Percentiles rank a stretch among this genome's conserved stretches.
Evolutionary conservation across 2,797 vertebrate genomes (phyloP).

Genomic region (Buphagus erythrorhynchus): DNA sequence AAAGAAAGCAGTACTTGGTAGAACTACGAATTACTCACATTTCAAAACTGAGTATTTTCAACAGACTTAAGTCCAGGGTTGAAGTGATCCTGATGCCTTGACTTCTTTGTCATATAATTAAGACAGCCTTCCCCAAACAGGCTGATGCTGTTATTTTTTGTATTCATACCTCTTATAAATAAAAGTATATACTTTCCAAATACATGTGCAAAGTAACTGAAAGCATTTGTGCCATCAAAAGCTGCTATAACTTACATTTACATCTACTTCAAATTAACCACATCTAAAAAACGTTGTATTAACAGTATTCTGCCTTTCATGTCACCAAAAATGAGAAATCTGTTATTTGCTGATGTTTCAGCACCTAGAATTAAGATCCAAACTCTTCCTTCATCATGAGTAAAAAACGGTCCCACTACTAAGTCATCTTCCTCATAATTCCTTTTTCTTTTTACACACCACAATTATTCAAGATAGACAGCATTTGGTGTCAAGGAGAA

Average conservation of each 20-base stretch:
- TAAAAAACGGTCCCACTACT: neutral
- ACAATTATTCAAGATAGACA: neutral
- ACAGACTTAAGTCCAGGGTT: neutral
- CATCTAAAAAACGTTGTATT: neutral
- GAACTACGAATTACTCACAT: neutral
- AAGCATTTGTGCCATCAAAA: neutral
- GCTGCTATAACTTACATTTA: neutral
- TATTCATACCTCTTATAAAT: neutral
- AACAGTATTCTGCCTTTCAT: neutral
- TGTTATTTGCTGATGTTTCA: neutral
- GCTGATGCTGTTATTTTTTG: neutral
- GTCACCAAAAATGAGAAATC: neutral
- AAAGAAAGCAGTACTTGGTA: neutral
- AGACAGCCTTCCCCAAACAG: neutral
- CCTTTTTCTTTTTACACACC: neutral
- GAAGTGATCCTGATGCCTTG: neutral
- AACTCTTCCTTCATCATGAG: neutral
- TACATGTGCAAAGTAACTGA: neutral
- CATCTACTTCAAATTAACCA: neutral
- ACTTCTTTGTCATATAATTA: neutral
- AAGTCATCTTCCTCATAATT: neutral
- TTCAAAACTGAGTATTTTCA: neutral
- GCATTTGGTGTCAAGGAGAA: neutral
- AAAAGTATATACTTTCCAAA: neutral
- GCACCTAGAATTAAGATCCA: neutral